Conservation (phyloP, 2,888 invertebrate species). For the Alsophila aescularia region DNA sequence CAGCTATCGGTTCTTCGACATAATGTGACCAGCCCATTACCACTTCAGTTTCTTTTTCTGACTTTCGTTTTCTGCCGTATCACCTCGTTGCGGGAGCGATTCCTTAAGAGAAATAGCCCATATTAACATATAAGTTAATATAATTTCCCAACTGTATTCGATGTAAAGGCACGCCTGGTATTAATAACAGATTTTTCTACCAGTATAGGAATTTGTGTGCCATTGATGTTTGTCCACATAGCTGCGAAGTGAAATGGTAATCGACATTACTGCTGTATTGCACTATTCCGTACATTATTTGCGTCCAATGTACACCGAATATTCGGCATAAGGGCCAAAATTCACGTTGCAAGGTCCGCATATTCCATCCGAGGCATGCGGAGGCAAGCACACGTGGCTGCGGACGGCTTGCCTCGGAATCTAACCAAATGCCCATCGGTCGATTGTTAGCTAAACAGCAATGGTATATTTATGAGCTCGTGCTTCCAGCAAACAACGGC, state of each 20-base stretch:
- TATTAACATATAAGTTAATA: neutral
- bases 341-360: constrained; percentile 74
- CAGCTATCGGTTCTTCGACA: no score
- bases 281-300: constrained; percentile 70
- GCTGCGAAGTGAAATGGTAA: constrained; percentile 47
- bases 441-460: constrained; percentile 79
- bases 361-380: constrained; percentile 76
- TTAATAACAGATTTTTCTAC: constrained; percentile 45
- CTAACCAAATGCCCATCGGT: constrained; percentile 82
- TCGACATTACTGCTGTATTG: constrained; percentile 57
- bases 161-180: neutral
- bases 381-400: constrained; percentile 80
- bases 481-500: constrained; percentile 37
- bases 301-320: constrained; percentile 72
- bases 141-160: neutral
- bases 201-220: constrained; percentile 37
- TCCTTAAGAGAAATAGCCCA: no score
- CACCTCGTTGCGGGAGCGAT: no score
- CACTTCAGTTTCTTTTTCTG: no score
- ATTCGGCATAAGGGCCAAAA: constrained; percentile 78
- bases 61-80: no score
- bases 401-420: constrained; percentile 77
- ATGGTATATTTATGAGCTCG: constrained; percentile 75
- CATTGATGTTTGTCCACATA: constrained; percentile 29
- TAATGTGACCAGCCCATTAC: no score